Evolutionary conservation across 2,888 invertebrate genomes (phyloP).

Genomic region (Branchellion lobata): DNA sequence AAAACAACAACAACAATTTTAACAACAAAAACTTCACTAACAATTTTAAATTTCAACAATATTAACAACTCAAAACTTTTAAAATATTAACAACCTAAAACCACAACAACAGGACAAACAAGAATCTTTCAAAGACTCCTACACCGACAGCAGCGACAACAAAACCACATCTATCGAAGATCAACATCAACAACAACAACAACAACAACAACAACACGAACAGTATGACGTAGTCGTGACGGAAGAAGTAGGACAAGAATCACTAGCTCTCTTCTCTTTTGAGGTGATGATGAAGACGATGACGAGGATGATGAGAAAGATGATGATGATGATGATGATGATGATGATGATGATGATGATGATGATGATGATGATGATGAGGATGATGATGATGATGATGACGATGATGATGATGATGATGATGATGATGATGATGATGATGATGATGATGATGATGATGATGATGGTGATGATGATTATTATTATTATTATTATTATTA

Average conservation of each 20-base stretch:
- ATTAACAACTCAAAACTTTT: too few species aligned
- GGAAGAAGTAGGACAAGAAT: slow-evolving; percentile 19
- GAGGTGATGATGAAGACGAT: not conserved
- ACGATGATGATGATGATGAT: slow-evolving; percentile 29
- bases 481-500: too few species aligned
- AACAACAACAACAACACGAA: not conserved
- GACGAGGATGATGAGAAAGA: slow-evolving; percentile 12
- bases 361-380: slow-evolving; percentile 38
- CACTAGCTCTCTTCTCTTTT: slow-evolving; percentile 32
- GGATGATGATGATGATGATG: slow-evolving; percentile 40
- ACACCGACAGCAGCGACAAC: slow-evolving; percentile 20
- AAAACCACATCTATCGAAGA: not conserved
- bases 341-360: slow-evolving; percentile 41
- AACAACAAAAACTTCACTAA: not conserved
- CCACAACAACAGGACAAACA: not conserved
- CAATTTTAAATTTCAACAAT: too few species aligned
- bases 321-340: slow-evolving; percentile 43
- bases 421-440: slow-evolving; percentile 31
- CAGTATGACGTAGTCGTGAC: not conserved
- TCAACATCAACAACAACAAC: slow-evolving; percentile 26
- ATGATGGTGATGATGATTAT: not conserved
- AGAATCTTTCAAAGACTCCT: slow-evolving; percentile 1
- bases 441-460: slow-evolving; percentile 35
- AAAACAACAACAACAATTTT: too few species aligned
- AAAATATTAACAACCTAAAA: not conserved